Conservation (phyloP, 2,797 vertebrate species). For the Urophycis tenuis region DNA sequence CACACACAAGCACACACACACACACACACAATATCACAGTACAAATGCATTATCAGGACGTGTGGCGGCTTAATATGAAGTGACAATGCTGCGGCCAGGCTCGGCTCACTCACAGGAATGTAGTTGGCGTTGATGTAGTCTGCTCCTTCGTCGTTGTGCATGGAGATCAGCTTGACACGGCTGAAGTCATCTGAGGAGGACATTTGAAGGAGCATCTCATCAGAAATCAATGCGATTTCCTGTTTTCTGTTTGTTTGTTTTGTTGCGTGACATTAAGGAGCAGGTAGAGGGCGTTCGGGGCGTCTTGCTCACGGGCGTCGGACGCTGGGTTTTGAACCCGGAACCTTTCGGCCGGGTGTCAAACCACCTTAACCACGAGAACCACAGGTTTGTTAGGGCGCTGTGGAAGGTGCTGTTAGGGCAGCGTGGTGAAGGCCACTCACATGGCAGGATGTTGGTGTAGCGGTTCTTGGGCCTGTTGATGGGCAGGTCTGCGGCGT, state of each 20-base stretch:
- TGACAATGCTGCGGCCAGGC: neutral
- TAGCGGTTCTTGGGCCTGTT: slow-evolving; percentile 97
- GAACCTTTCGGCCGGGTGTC: neutral
- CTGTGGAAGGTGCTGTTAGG: neutral
- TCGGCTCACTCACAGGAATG: slow-evolving; percentile 80
- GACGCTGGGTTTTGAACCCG: neutral
- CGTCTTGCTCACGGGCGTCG: neutral
- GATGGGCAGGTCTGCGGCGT: slow-evolving; percentile 87
- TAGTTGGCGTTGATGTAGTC: slow-evolving; percentile 98
- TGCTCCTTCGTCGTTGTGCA: slow-evolving; percentile 87
- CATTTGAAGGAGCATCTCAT: neutral
- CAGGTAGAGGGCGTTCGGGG: neutral
- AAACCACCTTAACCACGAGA: neutral
- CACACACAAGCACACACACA: neutral
- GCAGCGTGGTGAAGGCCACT: slow-evolving; percentile 50
- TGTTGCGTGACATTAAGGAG: neutral
- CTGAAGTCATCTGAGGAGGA: slow-evolving; percentile 85
- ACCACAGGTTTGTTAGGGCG: neutral
- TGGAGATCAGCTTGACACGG: slow-evolving; percentile 83
- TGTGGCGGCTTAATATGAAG: neutral
- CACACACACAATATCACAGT: neutral
- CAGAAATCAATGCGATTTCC: neutral
- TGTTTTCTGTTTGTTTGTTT: no score
- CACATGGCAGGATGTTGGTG: slow-evolving; percentile 96
- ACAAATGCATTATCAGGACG: neutral